Evolutionary conservation across 2,113 vertebrate species (phyloP).

Genomic region (Pituophis catenifer): DNA sequence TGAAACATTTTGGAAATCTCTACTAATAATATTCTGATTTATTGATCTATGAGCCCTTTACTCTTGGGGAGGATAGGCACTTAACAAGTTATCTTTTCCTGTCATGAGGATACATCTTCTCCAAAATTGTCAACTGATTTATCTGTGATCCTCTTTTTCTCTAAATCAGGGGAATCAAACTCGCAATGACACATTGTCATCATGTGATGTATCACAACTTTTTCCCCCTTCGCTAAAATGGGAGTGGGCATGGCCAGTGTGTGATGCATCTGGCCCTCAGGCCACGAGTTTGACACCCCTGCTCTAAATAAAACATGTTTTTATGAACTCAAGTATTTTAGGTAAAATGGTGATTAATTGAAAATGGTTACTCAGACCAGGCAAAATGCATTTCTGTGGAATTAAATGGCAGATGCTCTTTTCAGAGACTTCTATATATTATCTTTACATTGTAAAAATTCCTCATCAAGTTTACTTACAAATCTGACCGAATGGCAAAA

Average conservation of each 20-base stretch:
- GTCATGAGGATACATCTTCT: not conserved
- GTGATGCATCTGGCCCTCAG: no score
- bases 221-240: no score
- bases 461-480: not conserved
- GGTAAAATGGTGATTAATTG: not conserved
- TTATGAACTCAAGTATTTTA: not conserved
- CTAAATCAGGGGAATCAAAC: no score
- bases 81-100: not conserved
- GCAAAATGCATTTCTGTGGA: not conserved
- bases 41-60: not conserved
- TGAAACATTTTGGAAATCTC: not conserved
- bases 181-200: no score
- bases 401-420: not conserved
- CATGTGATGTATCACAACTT: no score
- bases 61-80: not conserved
- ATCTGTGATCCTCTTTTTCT: not conserved
- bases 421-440: not conserved
- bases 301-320: not conserved
- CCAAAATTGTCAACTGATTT: not conserved
- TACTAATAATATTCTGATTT: not conserved
- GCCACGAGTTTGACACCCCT: no score
- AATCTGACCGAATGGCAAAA: not conserved
- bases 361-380: not conserved
- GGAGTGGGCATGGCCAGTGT: no score
- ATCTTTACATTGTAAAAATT: not conserved